Percentiles rank a stretch among this genome's conserved stretches.
Conservation (phyloP, 2,113 vertebrate genomes). For the Sceloporus undulatus region DNA sequence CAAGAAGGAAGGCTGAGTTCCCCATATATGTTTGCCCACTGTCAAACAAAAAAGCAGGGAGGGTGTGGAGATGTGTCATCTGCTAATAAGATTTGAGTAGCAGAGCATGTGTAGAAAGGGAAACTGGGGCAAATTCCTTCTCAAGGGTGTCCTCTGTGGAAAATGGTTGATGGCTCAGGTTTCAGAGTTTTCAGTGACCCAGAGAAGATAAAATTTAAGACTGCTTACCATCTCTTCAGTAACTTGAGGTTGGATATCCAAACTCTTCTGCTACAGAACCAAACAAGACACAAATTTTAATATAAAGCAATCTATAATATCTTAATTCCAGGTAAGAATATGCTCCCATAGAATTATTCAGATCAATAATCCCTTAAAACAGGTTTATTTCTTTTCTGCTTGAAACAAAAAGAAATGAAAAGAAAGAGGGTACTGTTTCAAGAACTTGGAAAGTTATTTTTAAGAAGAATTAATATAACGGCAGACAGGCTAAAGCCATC, state of each 20-base stretch:
- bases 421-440: not conserved
- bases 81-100: not conserved
- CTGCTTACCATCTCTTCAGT: conserved; percentile 28
- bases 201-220: not conserved
- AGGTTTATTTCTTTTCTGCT: not conserved
- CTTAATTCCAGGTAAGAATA: not conserved
- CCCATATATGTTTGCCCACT: not conserved
- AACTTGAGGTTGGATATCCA: accelerated
- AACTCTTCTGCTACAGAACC: conserved; percentile 23
- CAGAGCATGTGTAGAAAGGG: not conserved
- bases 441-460: not conserved
- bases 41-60: not conserved
- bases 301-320: not conserved
- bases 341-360: not conserved
- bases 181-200: no score
- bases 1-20: not conserved
- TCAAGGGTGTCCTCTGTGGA: not conserved
- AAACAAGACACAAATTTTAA: not conserved
- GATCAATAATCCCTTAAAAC: not conserved
- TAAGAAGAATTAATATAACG: no score
- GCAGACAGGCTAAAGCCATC: no score
- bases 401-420: not conserved
- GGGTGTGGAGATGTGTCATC: not conserved
- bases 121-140: not conserved
- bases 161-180: not conserved